Percentiles rank a stretch among this genome's conserved stretches.
Evolutionary conservation across 2,797 vertebrate species (phyloP).

Genomic region (Platyrinchus mystaceus): DNA sequence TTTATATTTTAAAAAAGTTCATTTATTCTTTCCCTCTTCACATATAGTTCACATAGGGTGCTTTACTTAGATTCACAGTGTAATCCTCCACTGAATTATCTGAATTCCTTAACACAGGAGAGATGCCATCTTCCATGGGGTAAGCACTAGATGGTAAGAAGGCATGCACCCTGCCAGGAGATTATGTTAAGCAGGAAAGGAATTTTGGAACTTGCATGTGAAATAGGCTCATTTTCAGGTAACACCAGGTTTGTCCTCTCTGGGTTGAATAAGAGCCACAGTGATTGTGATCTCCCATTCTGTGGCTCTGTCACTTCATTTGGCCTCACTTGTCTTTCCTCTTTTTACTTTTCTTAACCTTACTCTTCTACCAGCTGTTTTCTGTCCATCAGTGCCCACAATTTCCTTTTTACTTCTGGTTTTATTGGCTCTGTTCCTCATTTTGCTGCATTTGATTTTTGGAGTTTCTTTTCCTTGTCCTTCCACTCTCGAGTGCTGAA

Average conservation of each 20-base stretch:
- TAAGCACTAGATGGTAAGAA: not conserved
- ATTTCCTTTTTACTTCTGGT: no score
- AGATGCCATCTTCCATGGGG: not conserved
- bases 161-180: not conserved
- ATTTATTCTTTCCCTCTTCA: not conserved
- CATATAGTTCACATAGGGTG: not conserved
- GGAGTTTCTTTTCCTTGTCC: no score
- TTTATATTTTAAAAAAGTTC: not conserved
- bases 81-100: not conserved
- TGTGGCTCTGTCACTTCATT: not conserved
- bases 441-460: no score
- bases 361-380: not conserved
- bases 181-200: not conserved
- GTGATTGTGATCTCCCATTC: not conserved
- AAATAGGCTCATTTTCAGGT: not conserved
- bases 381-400: not conserved
- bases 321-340: not conserved
- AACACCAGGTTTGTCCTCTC: not conserved
- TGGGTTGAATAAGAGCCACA: not conserved
- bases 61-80: not conserved
- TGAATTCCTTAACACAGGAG: not conserved
- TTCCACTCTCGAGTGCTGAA: no score
- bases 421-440: no score
- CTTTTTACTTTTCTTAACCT: not conserved
- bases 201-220: not conserved